Evolutionary conservation across 1,140 invertebrate species (phyloP), one percentile per base, ranked within the genome.

Genomic region (Tetranychus cinnabarinus): DNA sequence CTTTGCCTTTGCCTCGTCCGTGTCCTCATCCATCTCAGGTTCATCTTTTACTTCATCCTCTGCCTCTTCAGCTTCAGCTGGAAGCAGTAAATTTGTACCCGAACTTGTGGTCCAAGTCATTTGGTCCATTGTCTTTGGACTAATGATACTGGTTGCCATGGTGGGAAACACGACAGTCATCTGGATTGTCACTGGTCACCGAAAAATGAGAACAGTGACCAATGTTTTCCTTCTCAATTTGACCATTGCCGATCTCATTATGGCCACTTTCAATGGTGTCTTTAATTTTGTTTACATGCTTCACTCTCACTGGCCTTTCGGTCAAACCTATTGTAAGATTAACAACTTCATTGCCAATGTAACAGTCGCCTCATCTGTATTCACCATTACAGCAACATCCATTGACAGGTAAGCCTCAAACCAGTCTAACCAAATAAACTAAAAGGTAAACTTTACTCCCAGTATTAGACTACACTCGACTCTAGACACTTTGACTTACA

Each of bases 191-290:
- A 77, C 85, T 73, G 76, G 75, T 58, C 85, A 92, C 74, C 81
- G 86, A 63, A 62, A 72, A 39, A 70, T 70, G 69, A 74, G 89
- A 55, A 92, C 88, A 0, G 88, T 93, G 2, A 95, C 90, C 58
- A 96, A 95, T 74, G 93, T 93, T 70, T 92, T 95, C 71, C 74
- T 96, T 55, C 84, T 93, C 23, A 96, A 96, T 70, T 73, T 95
- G 52, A 89, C 87, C 62, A 80, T 88, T 33, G 88, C 91, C 15
- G 90, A 96, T 72, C 79, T 88, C 34, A 81, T 93, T 75, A 87
- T 92, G 68, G 88, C 90, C 0, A 83, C 85, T 0, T 75, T 95
- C 61, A 96, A 95, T 71, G 90, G 90, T 64, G 82, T 85, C 63
- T 92, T 95, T 73, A 92, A 91, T 73, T 92, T 87, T 69, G 84